These are phyloP conservation scores for Coccyzus lansbergi DNA, from an alignment of 2,797 vertebrate genomes.

Conservation along the genomic window DNA sequence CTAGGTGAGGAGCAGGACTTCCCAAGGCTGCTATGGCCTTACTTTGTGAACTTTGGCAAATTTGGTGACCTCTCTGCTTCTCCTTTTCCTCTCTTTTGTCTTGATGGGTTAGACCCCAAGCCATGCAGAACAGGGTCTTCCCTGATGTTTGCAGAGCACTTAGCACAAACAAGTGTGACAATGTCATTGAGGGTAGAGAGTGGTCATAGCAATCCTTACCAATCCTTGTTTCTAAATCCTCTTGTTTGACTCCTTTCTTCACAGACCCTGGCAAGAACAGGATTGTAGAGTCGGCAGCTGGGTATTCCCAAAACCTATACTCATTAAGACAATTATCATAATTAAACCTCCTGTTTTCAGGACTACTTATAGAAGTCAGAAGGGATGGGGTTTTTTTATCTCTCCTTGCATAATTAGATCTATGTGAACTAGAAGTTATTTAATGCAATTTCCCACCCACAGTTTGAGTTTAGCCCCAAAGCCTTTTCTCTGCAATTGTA, in stretches of 20 bases:
- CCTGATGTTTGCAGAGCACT: neutral
- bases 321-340: slow-evolving; percentile 49
- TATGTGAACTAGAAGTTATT: neutral
- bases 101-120: neutral
- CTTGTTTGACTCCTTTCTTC: neutral
- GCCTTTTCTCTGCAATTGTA: neutral
- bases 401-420: slow-evolving; percentile 20
- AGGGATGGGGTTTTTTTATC: neutral
- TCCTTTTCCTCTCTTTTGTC: neutral
- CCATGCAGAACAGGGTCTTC: neutral
- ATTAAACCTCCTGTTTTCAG: slow-evolving; percentile 53
- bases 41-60: neutral
- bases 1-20: neutral
- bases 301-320: slow-evolving; percentile 25
- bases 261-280: neutral
- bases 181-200: neutral
- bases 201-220: neutral
- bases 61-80: neutral
- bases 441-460: slow-evolving; percentile 6
- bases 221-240: neutral
- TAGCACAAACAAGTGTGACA: neutral
- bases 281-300: slow-evolving; percentile 3
- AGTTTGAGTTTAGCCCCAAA: neutral
- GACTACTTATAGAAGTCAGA: slow-evolving; percentile 29
- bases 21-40: neutral